Conservation (phyloP, 2,797 vertebrate genomes). For the Neosalanx taihuensis region DNA sequence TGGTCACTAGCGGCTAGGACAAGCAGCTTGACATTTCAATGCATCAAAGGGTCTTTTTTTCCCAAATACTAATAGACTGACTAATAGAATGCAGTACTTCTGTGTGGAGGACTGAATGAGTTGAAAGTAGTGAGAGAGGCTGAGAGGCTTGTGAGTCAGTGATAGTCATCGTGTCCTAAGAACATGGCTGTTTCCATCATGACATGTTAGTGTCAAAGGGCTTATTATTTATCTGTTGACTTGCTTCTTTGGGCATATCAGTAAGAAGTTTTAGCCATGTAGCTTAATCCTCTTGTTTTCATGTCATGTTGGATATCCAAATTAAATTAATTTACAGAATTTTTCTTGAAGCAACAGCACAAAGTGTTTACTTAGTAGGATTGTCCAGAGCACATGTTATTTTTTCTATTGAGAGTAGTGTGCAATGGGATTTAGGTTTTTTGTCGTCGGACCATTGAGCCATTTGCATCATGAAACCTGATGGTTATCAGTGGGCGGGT, state of each 20-base stretch:
- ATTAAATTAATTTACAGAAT: not conserved
- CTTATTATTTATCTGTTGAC: too few species aligned
- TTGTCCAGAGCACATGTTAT: too few species aligned
- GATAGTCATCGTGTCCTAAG: too few species aligned
- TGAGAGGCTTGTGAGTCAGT: too few species aligned
- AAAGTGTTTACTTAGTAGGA: not conserved
- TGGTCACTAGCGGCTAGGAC: not conserved
- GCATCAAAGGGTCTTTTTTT: too few species aligned
- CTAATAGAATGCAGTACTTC: too few species aligned
- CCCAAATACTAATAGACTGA: too few species aligned
- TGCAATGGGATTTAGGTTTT: not conserved
- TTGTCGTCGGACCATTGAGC: not conserved
- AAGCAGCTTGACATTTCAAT: not conserved
- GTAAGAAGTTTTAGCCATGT: not conserved
- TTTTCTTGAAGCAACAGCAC: not conserved
- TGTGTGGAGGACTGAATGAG: too few species aligned
- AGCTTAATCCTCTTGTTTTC: not conserved
- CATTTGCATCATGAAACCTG: slow-evolving; percentile 17
- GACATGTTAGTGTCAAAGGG: too few species aligned
- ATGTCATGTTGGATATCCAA: not conserved
- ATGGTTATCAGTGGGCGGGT: slow-evolving; percentile 24
- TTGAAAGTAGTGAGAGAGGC: too few species aligned
- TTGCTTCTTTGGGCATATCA: too few species aligned
- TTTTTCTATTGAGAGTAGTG: not conserved
- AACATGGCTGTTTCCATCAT: too few species aligned